phyloP scores from a whole-genome alignment of 2,888 invertebrate species.

The Adelphocoris suturalis region DNA sequence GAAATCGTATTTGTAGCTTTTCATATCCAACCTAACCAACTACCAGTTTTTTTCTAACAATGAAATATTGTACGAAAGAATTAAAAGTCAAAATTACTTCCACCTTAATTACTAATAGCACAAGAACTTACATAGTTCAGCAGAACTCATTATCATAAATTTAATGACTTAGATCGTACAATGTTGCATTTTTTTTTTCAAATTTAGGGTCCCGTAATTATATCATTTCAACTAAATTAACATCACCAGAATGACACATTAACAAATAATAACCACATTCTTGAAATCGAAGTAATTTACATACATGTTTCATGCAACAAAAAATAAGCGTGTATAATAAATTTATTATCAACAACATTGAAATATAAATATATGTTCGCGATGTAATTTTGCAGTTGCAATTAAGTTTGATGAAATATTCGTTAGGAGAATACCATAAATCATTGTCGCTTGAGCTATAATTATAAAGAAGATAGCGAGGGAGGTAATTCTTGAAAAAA shows the following conservation, averaged over 20 bases:
- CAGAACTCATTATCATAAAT: too few species aligned
- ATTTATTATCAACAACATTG: background rate
- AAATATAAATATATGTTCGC: background rate
- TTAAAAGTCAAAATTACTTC: background rate
- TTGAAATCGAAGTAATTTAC: too few species aligned
- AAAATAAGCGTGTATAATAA: too few species aligned
- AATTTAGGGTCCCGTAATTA: too few species aligned
- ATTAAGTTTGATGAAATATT: background rate
- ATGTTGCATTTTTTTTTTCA: too few species aligned
- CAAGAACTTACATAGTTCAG: background rate
- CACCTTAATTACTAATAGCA: background rate
- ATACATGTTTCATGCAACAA: too few species aligned
- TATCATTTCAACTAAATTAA: too few species aligned
- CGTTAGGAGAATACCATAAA: background rate
- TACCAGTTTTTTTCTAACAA: background rate
- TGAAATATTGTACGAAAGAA: background rate
- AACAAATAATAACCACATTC: too few species aligned
- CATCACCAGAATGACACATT: too few species aligned
- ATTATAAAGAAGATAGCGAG: conserved; percentile 16
- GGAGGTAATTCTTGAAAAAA: conserved; percentile 15
- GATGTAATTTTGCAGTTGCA: background rate
- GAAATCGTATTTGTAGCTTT: conserved; percentile 37
- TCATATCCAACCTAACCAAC: background rate
- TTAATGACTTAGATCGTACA: too few species aligned
- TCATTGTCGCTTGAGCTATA: background rate